These are phyloP conservation scores for Sebastes trivittatus DNA, from an alignment of 2,797 vertebrate genomes.

Conservation along the genomic window DNA sequence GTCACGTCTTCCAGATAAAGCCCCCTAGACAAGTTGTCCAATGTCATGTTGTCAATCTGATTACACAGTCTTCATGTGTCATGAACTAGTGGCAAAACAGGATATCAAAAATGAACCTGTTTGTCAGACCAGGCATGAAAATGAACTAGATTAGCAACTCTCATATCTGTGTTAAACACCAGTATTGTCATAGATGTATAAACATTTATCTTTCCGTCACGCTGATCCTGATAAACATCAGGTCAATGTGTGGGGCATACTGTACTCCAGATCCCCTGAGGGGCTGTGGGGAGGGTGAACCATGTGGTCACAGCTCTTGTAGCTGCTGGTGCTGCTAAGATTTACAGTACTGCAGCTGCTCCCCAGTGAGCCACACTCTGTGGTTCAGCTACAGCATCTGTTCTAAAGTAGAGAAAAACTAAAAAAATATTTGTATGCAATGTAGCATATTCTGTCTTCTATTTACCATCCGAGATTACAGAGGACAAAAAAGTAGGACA, in stretches of 20 bases:
- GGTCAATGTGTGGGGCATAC: slow-evolving; percentile 42
- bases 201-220: slow-evolving; percentile 9
- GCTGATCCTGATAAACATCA: slow-evolving; percentile 24
- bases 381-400: slow-evolving; percentile 25
- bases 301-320: slow-evolving; percentile 60
- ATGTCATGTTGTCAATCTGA: slow-evolving; percentile 82
- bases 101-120: slow-evolving; percentile 34
- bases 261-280: slow-evolving; percentile 49
- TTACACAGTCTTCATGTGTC: slow-evolving; percentile 68
- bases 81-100: slow-evolving; percentile 49
- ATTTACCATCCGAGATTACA: neutral
- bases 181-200: neutral
- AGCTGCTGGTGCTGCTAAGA: slow-evolving; percentile 63
- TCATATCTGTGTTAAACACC: neutral
- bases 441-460: neutral
- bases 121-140: slow-evolving; percentile 15
- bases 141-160: neutral
- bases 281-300: slow-evolving; percentile 34
- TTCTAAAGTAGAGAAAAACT: neutral
- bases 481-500: slow-evolving; percentile 17
- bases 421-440: neutral
- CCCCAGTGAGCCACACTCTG: slow-evolving; percentile 29
- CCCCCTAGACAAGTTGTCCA: slow-evolving; percentile 75
- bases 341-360: slow-evolving; percentile 68
- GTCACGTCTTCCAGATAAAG: slow-evolving; percentile 73